Base-by-base conservation (phyloP, 2,797 vertebrate genomes). In the Orestias chungarensis region DNA sequence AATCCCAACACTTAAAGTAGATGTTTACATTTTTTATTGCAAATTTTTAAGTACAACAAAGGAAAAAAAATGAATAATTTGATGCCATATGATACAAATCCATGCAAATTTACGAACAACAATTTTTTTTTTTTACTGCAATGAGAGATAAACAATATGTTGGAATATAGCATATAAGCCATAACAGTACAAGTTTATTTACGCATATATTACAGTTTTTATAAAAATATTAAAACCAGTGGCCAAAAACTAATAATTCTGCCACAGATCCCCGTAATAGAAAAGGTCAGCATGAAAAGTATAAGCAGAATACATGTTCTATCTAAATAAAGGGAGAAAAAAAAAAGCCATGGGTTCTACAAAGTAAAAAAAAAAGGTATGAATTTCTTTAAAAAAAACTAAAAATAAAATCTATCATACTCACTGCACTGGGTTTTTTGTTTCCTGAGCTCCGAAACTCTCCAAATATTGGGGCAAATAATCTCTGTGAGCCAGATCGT, bases 391-490 rank as follows among this genome's bases (percentile, higher is more conserved):
- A 40, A 17, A 3, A 1, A n/a, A 49, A 9, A 11, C 1, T 6
- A 29, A 33, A 71, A 62, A 38, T 42, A 57, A 62, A 83, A 79
- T 83, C 85, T 88, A 79, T 88, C 88, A 83, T 91, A 81, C 79
- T 89, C 88, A 89, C 86, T 82, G 70, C 78, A 82, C 82, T 88
- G 91, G 83, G 91, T 90, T 89, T 87, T 90, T 92, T 86, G 84
- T 89, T 92, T 94, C 94, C 94, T 95, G 95, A 95, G 93, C 92
- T 93, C 87, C 85, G 88, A 64, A 89, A 88, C 84, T 92, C 82
- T 88, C 81, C 74, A 86, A 85, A 86, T 81, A 88, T 80, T 86
- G 84, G 91, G 91, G 82, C 85, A 89, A 91, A 88, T 90, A 93
- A 92, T 91, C 91, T 92, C 92, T 92, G 66, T 70, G 88, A 81